Evolutionary conservation across 1,140 invertebrate genomes (phyloP), one percentile per base, ranked within the genome.

Genomic region (Artemia franciscana): DNA sequence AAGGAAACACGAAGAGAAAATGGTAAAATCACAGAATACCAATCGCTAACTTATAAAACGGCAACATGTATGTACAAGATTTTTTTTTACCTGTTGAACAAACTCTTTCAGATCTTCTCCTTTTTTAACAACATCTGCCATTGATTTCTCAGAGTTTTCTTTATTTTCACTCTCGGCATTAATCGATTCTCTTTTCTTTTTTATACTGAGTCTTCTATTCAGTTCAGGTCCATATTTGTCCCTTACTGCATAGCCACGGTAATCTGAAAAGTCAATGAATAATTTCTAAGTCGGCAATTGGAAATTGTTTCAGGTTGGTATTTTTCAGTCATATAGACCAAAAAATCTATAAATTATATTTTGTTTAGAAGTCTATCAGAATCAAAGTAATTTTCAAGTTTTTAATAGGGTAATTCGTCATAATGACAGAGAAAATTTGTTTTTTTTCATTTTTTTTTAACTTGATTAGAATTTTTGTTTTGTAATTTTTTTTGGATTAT

Each of bases 231-330:
- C 79, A 71, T 80, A 80, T 66, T 79, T 77, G 64, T 79, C 78
- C 24, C 82, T 70, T 3, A 81, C 79, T 0, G 78, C 79, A 66
- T 81, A 82, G 2, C 82, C 81, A 65, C 80, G 75, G 71, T 79
- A 82, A 70, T 80, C 81, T 83, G 58, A 15, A 7, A 23, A 12
- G 5, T 23, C 15, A 58, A 27, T 28, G 24, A 30, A 59, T n/a
- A 61, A 59, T 18, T 18, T 27, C 60, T 9, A 61, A 12, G n/a
- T 21, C 24, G 0, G 24, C 24, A 57, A 56, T 57, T 39, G 7
- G 23, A 56, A 15, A 24, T 58, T 58, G 5, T n/a, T n/a, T n/a
- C n/a, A n/a, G n/a, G n/a, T n/a, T n/a, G n/a, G n/a, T n/a, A n/a
- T n/a, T n/a, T n/a, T n/a, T n/a, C n/a, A n/a, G n/a, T n/a, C n/a